phyloP scores from a whole-genome alignment of 2,888 invertebrate species.

The Maniola hyperantus region DNA sequence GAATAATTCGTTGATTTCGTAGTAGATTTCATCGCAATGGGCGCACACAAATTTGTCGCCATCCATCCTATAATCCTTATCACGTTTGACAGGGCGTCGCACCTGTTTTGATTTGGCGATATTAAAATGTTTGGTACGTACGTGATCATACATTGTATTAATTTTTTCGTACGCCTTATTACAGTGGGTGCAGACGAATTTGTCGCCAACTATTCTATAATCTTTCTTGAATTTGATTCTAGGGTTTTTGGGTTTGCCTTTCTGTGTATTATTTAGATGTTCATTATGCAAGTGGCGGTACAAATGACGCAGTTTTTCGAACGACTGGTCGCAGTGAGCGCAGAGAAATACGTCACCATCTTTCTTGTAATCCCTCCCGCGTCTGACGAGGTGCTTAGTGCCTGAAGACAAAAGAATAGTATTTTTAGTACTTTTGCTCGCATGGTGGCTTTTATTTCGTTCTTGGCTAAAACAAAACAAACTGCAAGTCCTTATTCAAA shows the following conservation, averaged over 20 bases:
- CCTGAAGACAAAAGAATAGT: slow-evolving; percentile 57
- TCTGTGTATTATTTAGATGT: no score
- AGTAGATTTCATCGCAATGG: background rate
- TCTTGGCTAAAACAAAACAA: no score
- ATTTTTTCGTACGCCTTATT: slow-evolving; percentile 45
- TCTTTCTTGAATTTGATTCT: slow-evolving; percentile 15
- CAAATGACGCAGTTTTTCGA: slow-evolving; percentile 45
- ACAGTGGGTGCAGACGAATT: no score
- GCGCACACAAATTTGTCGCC: background rate
- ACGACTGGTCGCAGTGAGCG: slow-evolving; percentile 54
- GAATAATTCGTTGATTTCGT: background rate
- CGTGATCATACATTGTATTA: slow-evolving; percentile 43
- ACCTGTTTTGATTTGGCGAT: no score
- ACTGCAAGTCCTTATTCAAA: no score
- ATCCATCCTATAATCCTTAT: background rate
- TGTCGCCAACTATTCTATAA: background rate
- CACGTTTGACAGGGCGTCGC: background rate
- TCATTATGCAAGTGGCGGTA: background rate
- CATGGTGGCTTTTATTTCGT: slow-evolving; percentile 43
- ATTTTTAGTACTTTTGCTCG: background rate
- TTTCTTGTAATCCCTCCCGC: slow-evolving; percentile 50
- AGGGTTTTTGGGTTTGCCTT: background rate
- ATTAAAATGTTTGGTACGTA: background rate
- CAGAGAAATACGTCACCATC: slow-evolving; percentile 53
- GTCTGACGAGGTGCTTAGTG: slow-evolving; percentile 41